Base-by-base conservation (phyloP, 2,113 vertebrate genomes). In the Sporophila hypoxantha region DNA sequence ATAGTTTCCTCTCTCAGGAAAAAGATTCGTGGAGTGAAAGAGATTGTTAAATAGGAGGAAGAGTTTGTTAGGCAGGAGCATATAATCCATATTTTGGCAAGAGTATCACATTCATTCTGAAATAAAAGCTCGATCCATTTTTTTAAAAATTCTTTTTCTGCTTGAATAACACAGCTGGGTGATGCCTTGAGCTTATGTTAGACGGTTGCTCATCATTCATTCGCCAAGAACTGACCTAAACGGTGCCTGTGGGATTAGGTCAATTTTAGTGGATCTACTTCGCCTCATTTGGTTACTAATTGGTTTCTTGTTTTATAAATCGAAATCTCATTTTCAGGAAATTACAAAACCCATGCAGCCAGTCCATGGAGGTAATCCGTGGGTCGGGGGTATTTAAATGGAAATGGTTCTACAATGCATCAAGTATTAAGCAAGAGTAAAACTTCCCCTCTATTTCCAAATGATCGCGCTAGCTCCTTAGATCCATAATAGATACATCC, bases 211-310 rank as follows among this genome's bases (percentile, higher is more conserved):
- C 96, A 97, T 97, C 96, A 96, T 89, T 97, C 96, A 97, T 96
- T 97, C 91, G 89, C 93, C 95, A 93, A 96, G 95, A 96, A 95
- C 96, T 90, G 95, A 95, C 95, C 96, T 97, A 96, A 97, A 97
- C 96, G 93, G 93, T 96, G 96, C 97, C 97, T 96, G 82, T 97
- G 97, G 97, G 97, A 97, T 97, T 97, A 97, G 96, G 96, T 95
- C 97, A 96, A 96, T 97, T 97, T 97, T 96, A 96, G 96, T 96
- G 97, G 97, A 97, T 97, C 96, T 97, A 96, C 96, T 98, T 97
- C 96, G 97, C 96, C 97, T 98, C 97, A 98, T 98, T 98, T 98
- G 97, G 97, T 98, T 98, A 97, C 97, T 98, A 98, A 98, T 98
- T 97, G 97, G 97, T 97, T 98, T 98, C 97, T 98, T 97, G 97